Conservation (phyloP, 2,797 vertebrate genomes). For the Chelidonichthys spinosus region DNA sequence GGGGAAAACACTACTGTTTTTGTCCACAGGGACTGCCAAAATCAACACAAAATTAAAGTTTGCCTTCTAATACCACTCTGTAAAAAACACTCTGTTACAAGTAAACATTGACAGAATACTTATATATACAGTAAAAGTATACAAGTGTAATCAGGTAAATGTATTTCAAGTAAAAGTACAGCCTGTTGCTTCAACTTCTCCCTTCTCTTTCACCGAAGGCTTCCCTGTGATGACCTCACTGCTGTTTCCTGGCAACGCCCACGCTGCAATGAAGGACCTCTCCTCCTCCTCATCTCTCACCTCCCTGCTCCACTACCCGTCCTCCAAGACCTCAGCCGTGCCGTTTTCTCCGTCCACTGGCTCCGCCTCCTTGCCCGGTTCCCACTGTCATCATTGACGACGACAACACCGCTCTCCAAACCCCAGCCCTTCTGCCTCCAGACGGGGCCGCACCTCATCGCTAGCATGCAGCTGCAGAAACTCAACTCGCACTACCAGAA, state of each 20-base stretch:
- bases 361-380: constrained; percentile 49
- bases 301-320: constrained; percentile 81
- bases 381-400: constrained; percentile 51
- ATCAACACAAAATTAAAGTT: no score
- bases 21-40: no score
- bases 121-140: no score
- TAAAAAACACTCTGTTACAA: no score
- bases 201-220: constrained; percentile 45
- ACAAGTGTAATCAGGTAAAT: no score
- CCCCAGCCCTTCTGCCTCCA: constrained; percentile 82
- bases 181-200: constrained; percentile 12
- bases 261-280: constrained; percentile 83
- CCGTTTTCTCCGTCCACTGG: constrained; percentile 76
- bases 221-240: constrained; percentile 83
- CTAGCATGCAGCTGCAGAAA: constrained; percentile 89
- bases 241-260: constrained; percentile 72
- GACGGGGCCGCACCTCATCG: constrained; percentile 83
- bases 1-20: no score
- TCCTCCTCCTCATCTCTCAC: constrained; percentile 75
- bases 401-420: constrained; percentile 69
- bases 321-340: constrained; percentile 76
- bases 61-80: no score
- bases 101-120: no score
- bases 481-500: constrained; percentile 89
- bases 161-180: no score